These are phyloP conservation scores for Eupithecia abbreviata DNA, from an alignment of 2,888 invertebrate species.

Conservation along the genomic window DNA sequence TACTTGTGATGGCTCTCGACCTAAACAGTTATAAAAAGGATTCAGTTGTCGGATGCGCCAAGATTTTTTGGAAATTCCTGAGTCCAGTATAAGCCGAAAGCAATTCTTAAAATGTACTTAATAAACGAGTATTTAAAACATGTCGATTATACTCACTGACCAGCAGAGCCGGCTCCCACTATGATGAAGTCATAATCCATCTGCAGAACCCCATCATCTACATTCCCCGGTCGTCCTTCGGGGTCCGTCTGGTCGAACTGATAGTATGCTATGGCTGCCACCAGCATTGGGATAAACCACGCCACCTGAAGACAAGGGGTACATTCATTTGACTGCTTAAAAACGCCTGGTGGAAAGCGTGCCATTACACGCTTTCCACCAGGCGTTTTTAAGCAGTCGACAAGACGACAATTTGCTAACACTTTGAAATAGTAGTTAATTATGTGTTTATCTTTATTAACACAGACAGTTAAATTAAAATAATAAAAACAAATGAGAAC, in stretches of 20 bases:
- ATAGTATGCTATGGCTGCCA: constrained; percentile 93
- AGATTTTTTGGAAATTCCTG: no score
- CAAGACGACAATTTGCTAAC: neutral
- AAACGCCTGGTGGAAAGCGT: constrained; percentile 9
- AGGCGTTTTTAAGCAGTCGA: neutral
- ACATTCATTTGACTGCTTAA: neutral
- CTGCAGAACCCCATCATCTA: constrained; percentile 85
- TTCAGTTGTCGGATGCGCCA: no score
- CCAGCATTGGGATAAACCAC: constrained; percentile 92
- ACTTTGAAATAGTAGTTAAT: neutral
- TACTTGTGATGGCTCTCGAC: no score
- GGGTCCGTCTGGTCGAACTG: constrained; percentile 93
- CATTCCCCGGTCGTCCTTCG: constrained; percentile 90
- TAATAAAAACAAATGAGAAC: no score
- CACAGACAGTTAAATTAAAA: no score
- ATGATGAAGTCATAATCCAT: constrained; percentile 92
- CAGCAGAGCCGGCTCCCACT: constrained; percentile 94
- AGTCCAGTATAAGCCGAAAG: no score
- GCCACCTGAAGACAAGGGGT: constrained; percentile 79
- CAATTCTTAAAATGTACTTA: no score
- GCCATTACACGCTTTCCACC: no score
- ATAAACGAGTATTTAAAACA: neutral
- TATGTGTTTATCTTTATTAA: no score
- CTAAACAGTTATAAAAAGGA: no score
- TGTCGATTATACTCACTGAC: constrained; percentile 71